Base-by-base conservation (phyloP, 1,140 invertebrate species). In the Sesamia nonagrioides region DNA sequence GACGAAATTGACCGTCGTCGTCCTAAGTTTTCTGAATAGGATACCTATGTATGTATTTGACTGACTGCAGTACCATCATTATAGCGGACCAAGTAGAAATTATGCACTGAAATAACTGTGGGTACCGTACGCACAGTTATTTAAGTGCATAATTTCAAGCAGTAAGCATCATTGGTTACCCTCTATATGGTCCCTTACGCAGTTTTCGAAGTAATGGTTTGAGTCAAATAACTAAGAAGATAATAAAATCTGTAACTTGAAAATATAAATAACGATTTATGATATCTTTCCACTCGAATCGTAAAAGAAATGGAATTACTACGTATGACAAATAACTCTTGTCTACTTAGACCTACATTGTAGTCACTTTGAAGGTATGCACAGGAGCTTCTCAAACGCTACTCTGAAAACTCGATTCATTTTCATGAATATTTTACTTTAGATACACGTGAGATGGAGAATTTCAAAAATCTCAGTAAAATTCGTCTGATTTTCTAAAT, bases 201-300 rank as follows among this genome's bases (percentile, higher is more conserved):
- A 56, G 21, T 33, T 13, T 11, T 4, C 21, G 9, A 58, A 58
- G 18, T 9, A 54, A 21, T 54, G 52, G 17, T 18, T 11, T 54
- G 18, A 21, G 21, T 21, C 18, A 9, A 54, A 21, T 21, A 54
- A 18, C 7, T 54, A 21, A 54, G 18, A 54, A 21, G 52, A 21
- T 9, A 54, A 21, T 21, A 54, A 54, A 54, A 54, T 45, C 42
- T 45, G 18, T 54, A 18, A 13, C 33, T 27, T 58, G 33, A 11
- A 21, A 58, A 58, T 58, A 33, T 27, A 56, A 58, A 58, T 58
- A n/a, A 58, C 33, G 21, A 58, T 58, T 58, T 58, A 58, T 58
- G 54, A 15, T 13, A 21, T 27, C 54, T 27, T 58, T 21, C 54
- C 13, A 33, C 21, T 21, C 21, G 11, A 33, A 7, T 58, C 21